Percentiles rank a stretch among this genome's conserved stretches.
Conservation (phyloP, 2,888 invertebrate species). For the Lasioglossum leucozonium region DNA sequence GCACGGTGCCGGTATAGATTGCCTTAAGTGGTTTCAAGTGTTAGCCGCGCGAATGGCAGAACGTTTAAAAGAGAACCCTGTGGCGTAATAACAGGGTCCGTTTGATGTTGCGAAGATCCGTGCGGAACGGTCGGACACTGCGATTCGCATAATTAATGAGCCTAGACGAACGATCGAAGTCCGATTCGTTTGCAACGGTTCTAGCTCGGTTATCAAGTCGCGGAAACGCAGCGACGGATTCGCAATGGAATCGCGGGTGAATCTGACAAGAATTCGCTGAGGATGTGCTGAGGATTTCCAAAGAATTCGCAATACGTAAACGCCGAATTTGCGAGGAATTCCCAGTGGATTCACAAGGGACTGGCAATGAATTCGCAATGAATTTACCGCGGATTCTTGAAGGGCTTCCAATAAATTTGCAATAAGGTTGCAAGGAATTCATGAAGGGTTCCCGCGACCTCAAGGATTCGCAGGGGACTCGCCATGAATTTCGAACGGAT, state of each 20-base stretch:
- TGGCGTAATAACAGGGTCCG: conserved; percentile 11
- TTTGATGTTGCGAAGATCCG: conserved; percentile 35
- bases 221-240: background rate
- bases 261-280: background rate
- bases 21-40: conserved; percentile 52
- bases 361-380: background rate
- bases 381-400: background rate
- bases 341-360: too few species aligned
- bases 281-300: background rate
- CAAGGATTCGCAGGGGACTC: background rate
- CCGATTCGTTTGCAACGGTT: too few species aligned
- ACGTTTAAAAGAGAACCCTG: conserved; percentile 31
- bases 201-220: too few species aligned
- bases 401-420: background rate
- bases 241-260: background rate
- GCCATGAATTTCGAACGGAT: background rate
- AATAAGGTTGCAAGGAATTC: background rate
- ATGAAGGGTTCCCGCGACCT: background rate
- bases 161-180: background rate
- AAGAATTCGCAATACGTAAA: background rate
- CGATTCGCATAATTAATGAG: conserved; percentile 49
- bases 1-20: conserved; percentile 26
- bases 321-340: too few species aligned
- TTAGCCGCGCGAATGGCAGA: conserved; percentile 14
- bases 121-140: background rate